A percentile compares a stretch with the other conserved stretches of the same genome.
Evolutionary conservation across 2,113 vertebrate species (phyloP).

Genomic region (Desmodus rotundus): DNA sequence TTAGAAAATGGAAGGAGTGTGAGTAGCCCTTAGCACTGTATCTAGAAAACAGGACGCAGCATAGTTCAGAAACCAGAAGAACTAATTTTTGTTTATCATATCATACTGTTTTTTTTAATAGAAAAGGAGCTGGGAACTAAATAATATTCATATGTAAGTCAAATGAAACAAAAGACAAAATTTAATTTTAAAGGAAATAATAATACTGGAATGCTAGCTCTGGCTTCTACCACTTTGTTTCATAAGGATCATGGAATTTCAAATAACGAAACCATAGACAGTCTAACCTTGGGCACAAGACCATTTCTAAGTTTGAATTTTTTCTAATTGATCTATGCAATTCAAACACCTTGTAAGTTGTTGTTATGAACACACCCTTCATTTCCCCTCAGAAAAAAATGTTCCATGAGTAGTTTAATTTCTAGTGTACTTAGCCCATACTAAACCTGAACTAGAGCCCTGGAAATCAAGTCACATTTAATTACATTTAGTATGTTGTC

Average conservation of each 20-base stretch:
- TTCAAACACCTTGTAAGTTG: constrained; percentile 13
- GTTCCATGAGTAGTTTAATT: background rate
- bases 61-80: constrained; percentile 22
- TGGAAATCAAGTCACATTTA: background rate
- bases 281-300: constrained; percentile 8
- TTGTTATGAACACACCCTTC: background rate
- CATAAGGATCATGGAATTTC: background rate
- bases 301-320: background rate
- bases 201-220: background rate
- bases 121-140: constrained; percentile 10
- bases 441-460: background rate
- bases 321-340: constrained; percentile 19
- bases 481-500: background rate
- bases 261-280: background rate
- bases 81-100: background rate
- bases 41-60: constrained; percentile 2
- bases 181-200: background rate
- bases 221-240: constrained; percentile 9
- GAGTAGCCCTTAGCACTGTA: background rate
- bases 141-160: background rate
- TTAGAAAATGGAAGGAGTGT: background rate
- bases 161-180: constrained; percentile 36
- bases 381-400: constrained; percentile 6
- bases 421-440: background rate
- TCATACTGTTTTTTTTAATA: background rate